A percentile compares a stretch with the other conserved stretches of the same genome.
phyloP scores from a whole-genome alignment of 2,797 vertebrate species.

The Spondyliosoma cantharus region DNA sequence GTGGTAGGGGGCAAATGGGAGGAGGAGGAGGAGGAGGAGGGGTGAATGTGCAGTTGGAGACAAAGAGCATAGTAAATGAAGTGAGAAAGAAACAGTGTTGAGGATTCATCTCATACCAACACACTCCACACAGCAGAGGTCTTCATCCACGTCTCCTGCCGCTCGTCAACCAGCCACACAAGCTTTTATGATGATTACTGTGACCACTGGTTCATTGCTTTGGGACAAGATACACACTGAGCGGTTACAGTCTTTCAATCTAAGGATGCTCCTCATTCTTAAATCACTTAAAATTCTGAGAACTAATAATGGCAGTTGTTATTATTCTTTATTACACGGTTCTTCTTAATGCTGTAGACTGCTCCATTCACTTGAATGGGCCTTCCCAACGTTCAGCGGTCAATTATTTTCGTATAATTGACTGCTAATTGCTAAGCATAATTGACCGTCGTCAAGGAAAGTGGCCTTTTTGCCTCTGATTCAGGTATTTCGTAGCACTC shows the following conservation, averaged over 20 bases:
- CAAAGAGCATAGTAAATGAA: constrained; percentile 73
- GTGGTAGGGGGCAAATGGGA: constrained; percentile 65
- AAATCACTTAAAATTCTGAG: not conserved
- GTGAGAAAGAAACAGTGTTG: constrained; percentile 22
- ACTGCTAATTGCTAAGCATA: too few relatives aligned
- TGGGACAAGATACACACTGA: not conserved
- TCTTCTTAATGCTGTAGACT: too few relatives aligned
- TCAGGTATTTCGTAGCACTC: too few relatives aligned
- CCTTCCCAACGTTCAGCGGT: too few relatives aligned
- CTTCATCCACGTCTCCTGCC: constrained; percentile 7
- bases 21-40: constrained; percentile 42
- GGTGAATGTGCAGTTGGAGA: constrained; percentile 68
- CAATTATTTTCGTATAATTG: too few relatives aligned
- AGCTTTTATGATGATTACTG: not conserved
- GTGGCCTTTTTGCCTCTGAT: too few relatives aligned
- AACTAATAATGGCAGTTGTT: not conserved
- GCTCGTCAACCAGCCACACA: not conserved
- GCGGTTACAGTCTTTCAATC: not conserved
- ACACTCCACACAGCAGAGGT: constrained; percentile 16
- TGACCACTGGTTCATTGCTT: not conserved
- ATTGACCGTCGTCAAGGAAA: too few relatives aligned
- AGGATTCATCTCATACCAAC: constrained; percentile 53
- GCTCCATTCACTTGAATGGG: too few relatives aligned
- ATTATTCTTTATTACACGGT: too few relatives aligned
- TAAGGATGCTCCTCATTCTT: not conserved